Conservation (phyloP, 2,797 vertebrate species). For the Leuciscus waleckii region DNA sequence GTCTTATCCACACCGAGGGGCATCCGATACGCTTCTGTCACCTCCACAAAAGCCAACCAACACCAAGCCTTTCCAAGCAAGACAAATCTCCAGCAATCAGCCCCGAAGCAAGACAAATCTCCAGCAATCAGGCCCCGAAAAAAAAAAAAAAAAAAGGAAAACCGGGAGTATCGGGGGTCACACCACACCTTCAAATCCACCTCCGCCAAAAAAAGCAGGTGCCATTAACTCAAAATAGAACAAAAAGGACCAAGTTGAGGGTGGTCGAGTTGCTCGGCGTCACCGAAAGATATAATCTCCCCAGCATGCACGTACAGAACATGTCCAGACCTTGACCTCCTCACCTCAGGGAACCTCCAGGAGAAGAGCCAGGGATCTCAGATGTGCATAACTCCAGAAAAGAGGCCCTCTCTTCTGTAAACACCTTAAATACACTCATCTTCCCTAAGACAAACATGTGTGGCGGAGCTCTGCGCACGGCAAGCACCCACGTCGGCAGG, state of each 20-base stretch:
- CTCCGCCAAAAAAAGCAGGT: slow-evolving; percentile 43
- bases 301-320: not conserved
- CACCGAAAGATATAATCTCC: slow-evolving; percentile 45
- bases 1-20: slow-evolving; percentile 11
- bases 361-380: slow-evolving; percentile 45
- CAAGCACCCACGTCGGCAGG: slow-evolving; percentile 46
- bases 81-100: slow-evolving; percentile 72
- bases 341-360: slow-evolving; percentile 67
- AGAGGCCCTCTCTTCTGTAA: slow-evolving; percentile 71
- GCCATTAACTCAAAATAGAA: slow-evolving; percentile 31
- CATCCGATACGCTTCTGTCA: slow-evolving; percentile 70
- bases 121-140: slow-evolving; percentile 49
- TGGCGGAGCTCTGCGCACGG: slow-evolving; percentile 38
- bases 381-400: slow-evolving; percentile 54
- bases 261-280: slow-evolving; percentile 25
- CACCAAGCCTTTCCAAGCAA: slow-evolving; percentile 73
- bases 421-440: slow-evolving; percentile 74
- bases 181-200: slow-evolving; percentile 39
- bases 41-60: slow-evolving; percentile 76
- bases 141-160: not conserved
- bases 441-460: slow-evolving; percentile 72
- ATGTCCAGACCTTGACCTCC: slow-evolving; percentile 76
- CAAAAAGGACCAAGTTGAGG: slow-evolving; percentile 52
- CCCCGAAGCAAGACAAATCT: slow-evolving; percentile 74
- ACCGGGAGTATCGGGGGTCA: slow-evolving; percentile 33